phyloP scores from a whole-genome alignment of 2,888 invertebrate species.

The Teinopalpus imperialis region DNA sequence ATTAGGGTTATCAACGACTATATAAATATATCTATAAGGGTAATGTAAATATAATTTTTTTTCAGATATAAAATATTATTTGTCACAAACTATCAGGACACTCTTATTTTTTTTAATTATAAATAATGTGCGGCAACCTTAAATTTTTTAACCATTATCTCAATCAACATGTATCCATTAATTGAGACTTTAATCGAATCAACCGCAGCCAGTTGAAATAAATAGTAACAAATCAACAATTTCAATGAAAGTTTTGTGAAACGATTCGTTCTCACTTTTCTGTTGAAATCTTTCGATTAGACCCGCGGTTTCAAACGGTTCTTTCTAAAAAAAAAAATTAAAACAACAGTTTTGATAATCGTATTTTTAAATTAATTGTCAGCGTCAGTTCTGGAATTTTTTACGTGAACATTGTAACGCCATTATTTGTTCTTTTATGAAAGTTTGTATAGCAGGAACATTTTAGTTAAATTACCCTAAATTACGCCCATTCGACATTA shows the following conservation, averaged over 20 bases:
- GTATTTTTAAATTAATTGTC: background rate
- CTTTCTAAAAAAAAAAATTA: background rate
- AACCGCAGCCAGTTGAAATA: slow-evolving; percentile 29
- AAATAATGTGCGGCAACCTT: too few species aligned
- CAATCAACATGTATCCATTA: slow-evolving; percentile 9
- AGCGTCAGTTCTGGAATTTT: slow-evolving; percentile 1
- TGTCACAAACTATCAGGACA: too few species aligned
- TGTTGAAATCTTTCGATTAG: slow-evolving; percentile 40
- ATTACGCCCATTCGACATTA: too few species aligned
- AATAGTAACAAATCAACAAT: slow-evolving; percentile 33
- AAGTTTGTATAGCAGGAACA: too few species aligned
- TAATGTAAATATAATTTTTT: too few species aligned
- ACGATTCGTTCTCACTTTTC: slow-evolving; percentile 43
- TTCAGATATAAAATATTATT: too few species aligned
- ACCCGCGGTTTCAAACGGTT: slow-evolving; percentile 1
- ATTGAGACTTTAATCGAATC: slow-evolving; percentile 33
- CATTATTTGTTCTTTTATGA: too few species aligned
- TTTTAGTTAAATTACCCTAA: too few species aligned
- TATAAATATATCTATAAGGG: too few species aligned
- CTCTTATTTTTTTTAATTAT: too few species aligned
- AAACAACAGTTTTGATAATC: slow-evolving; percentile 1
- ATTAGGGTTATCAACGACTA: too few species aligned
- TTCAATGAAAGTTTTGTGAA: slow-evolving; percentile 42
- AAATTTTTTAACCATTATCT: too few species aligned
- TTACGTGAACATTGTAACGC: background rate